These are phyloP conservation scores for Alauda arvensis DNA, from an alignment of 2,797 vertebrate genomes.

Conservation along the genomic window DNA sequence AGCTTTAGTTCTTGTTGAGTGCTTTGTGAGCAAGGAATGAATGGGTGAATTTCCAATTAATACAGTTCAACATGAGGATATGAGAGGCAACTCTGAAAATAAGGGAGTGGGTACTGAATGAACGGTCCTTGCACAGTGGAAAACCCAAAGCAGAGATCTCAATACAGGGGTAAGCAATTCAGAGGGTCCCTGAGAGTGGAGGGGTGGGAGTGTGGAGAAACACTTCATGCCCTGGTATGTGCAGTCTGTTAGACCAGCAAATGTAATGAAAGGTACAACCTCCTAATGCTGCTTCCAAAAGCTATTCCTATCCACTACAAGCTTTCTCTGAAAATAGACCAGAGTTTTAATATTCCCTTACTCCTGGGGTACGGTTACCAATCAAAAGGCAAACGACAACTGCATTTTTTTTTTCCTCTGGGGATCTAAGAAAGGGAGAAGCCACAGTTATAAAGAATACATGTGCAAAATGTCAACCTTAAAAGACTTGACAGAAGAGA, in stretches of 20 bases:
- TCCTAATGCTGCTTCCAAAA: neutral
- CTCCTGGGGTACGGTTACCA: neutral
- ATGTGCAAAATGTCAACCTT: slow-evolving; percentile 75
- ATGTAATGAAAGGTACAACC: neutral
- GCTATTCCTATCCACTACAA: neutral
- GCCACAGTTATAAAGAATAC: neutral
- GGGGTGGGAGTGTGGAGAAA: neutral
- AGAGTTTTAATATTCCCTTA: neutral
- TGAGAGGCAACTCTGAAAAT: neutral
- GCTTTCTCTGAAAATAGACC: neutral
- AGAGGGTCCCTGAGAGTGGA: neutral
- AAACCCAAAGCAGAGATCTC: neutral
- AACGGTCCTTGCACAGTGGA: neutral
- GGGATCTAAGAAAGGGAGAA: neutral
- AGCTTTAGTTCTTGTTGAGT: neutral
- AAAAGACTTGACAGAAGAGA: slow-evolving; percentile 97
- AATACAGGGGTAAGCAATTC: neutral
- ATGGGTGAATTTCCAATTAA: neutral
- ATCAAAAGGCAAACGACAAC: neutral
- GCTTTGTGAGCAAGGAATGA: neutral
- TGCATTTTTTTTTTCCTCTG: neutral
- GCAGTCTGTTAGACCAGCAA: neutral
- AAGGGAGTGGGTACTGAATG: neutral
- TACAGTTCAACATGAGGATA: neutral
- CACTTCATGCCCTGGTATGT: accelerated